Evolutionary conservation across 2,113 vertebrate genomes (phyloP).

Genomic region (Taxidea taxus): DNA sequence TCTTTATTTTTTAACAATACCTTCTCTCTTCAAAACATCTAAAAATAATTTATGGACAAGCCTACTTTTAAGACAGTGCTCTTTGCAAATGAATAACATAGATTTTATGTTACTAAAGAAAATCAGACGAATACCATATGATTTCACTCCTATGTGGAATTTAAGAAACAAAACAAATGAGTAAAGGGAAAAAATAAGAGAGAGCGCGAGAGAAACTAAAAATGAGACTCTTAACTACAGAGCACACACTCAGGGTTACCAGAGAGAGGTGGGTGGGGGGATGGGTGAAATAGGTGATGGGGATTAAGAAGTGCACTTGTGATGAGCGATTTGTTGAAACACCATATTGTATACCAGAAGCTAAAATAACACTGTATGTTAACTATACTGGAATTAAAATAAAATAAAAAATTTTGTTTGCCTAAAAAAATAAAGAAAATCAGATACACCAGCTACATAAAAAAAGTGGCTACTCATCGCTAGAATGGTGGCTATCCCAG

Average conservation of each 20-base stretch:
- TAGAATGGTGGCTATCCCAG: not conserved
- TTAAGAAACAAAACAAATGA: not conserved
- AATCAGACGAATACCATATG: not conserved
- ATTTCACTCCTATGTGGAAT: not conserved
- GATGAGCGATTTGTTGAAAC: not conserved
- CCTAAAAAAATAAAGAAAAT: not conserved
- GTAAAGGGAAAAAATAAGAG: not conserved
- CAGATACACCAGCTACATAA: not conserved
- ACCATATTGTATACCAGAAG: not conserved
- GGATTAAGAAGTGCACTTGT: not conserved
- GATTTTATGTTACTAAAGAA: not conserved
- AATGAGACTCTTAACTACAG: not conserved
- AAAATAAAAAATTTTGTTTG: not conserved
- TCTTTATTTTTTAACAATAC: not conserved
- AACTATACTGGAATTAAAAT: not conserved
- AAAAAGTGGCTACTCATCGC: not conserved
- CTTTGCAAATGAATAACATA: not conserved
- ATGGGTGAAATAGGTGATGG: not conserved
- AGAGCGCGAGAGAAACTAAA: not conserved
- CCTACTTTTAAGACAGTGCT: not conserved
- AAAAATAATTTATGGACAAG: not conserved
- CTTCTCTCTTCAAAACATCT: not conserved
- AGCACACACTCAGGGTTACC: not conserved
- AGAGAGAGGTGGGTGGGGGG: not conserved
- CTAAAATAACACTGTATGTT: not conserved